phyloP scores from a whole-genome alignment of 2,888 invertebrate species.

The Tubulanus polymorphus region DNA sequence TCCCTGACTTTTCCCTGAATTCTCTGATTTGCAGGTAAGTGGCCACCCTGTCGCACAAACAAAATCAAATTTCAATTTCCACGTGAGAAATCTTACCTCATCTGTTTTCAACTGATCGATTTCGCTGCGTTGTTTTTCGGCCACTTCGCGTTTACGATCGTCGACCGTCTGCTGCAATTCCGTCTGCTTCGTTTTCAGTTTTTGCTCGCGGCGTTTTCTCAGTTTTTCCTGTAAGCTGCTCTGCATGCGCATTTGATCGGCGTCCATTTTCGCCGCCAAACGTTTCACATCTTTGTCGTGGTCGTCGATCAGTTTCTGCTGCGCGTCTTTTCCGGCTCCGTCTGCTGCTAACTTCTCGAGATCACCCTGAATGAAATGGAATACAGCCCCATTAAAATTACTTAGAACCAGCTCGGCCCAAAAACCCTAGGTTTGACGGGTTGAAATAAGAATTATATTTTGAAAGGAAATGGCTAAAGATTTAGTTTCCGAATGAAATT shows the following conservation, averaged over 20 bases:
- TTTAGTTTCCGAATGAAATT: too few relatives aligned
- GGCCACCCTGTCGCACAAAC: conserved; percentile 39
- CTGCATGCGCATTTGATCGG: conserved; percentile 45
- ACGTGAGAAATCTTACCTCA: conserved; percentile 25
- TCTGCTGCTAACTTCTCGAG: conserved; percentile 31
- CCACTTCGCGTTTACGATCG: conserved; percentile 33
- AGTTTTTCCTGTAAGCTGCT: conserved; percentile 43
- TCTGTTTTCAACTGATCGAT: conserved; percentile 38
- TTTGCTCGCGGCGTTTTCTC: conserved; percentile 36
- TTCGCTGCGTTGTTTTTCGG: conserved; percentile 35
- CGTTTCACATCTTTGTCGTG: conserved; percentile 40
- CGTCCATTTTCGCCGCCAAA: conserved; percentile 43
- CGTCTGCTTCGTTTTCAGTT: conserved; percentile 31
- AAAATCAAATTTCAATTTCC: conserved; percentile 27
- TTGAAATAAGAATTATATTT: too few relatives aligned
- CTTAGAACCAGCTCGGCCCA: too few relatives aligned
- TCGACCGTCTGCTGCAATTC: conserved; percentile 28
- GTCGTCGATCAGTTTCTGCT: conserved; percentile 36
- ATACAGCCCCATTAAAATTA: too few relatives aligned
- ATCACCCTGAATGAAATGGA: conserved; percentile 30
- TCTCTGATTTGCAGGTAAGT: too few relatives aligned
- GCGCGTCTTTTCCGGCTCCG: conserved; percentile 41
- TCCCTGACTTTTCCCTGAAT: too few relatives aligned
- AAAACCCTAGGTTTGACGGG: too few relatives aligned
- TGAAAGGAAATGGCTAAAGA: too few relatives aligned